These are phyloP conservation scores for Hirudo medicinalis DNA, from an alignment of 1,140 invertebrate genomes.

Conservation along the genomic window DNA sequence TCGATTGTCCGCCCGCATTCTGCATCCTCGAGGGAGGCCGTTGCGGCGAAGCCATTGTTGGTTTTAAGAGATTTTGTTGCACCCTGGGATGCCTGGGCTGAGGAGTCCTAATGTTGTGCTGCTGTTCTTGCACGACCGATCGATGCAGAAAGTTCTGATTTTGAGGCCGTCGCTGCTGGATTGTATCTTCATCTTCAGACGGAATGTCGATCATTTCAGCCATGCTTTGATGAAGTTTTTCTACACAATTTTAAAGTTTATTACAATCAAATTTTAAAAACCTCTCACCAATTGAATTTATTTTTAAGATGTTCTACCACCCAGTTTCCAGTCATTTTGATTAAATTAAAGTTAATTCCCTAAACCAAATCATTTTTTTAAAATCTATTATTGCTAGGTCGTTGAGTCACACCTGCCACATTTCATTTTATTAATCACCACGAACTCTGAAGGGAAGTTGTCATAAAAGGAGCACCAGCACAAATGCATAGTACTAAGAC, in stretches of 20 bases:
- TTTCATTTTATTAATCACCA: not conserved
- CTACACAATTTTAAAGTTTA: not conserved
- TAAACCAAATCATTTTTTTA: not conserved
- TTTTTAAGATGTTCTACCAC: not conserved
- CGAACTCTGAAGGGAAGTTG: too few species aligned
- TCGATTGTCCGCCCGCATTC: too few species aligned
- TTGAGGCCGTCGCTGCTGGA: not conserved
- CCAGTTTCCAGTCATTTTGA: not conserved
- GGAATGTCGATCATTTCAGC: constrained; percentile 1
- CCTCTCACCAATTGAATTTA: not conserved
- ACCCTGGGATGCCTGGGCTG: too few species aligned
- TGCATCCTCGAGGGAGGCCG: too few species aligned
- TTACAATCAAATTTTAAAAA: not conserved
- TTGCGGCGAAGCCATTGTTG: too few species aligned
- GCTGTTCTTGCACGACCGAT: too few species aligned
- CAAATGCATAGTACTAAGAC: too few species aligned
- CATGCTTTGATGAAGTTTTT: not conserved
- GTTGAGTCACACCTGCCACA: not conserved
- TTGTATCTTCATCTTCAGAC: not conserved
- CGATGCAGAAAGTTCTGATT: too few species aligned
- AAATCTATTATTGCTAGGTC: not conserved
- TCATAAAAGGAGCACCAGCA: too few species aligned
- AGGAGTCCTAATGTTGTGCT: too few species aligned
- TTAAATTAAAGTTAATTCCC: not conserved
- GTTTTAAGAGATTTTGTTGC: too few species aligned